Percentiles rank a stretch among this genome's conserved stretches.
Evolutionary conservation across 37 sponge, comb jelly and placozoan species (phyloP).

Genomic region (Oopsacas minuta): DNA sequence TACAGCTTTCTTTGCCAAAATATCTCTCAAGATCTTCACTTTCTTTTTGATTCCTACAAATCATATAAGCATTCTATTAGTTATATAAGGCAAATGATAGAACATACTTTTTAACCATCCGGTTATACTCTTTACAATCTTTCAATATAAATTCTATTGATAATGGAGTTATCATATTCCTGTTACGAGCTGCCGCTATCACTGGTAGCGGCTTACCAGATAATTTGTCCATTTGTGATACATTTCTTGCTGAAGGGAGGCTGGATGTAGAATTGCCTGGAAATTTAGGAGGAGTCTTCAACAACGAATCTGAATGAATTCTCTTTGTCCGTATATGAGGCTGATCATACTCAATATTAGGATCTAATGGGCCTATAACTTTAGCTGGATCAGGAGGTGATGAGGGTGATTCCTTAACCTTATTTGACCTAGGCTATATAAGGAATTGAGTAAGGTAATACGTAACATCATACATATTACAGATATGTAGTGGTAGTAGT

Average conservation of each 20-base stretch:
- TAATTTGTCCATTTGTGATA: not conserved
- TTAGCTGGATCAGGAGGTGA: too few species aligned
- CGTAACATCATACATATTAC: too few species aligned
- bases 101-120: not conserved
- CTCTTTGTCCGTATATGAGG: not conserved
- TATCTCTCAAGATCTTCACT: not conserved
- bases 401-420: too few species aligned
- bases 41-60: not conserved
- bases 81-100: not conserved
- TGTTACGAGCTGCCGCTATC: not conserved
- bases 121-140: not conserved
- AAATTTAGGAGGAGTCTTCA: not conserved
- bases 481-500: too few species aligned
- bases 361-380: too few species aligned
- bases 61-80: not conserved
- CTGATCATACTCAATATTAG: too few species aligned
- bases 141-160: not conserved
- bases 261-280: not conserved
- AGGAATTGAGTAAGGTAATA: too few species aligned
- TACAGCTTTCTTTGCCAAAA: not conserved
- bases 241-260: not conserved
- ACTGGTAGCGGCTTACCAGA: not conserved
- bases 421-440: too few species aligned
- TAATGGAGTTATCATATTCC: not conserved
- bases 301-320: not conserved